Evolutionary conservation across 2,113 vertebrate species (phyloP).

Genomic region (Lycocorax pyrrhopterus): DNA sequence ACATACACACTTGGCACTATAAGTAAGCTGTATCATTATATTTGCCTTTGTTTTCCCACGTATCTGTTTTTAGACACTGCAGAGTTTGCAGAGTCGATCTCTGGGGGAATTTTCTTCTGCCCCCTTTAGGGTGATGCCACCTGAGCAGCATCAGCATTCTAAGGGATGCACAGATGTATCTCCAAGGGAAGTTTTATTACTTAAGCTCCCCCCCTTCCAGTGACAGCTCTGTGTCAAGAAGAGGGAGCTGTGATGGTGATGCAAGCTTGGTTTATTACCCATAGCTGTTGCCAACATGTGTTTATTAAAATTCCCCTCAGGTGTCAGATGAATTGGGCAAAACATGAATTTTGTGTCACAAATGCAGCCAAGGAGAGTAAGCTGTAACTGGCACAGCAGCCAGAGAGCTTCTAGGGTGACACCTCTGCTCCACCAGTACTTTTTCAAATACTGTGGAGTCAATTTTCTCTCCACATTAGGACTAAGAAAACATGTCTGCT

Average conservation of each 20-base stretch:
- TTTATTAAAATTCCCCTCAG: neutral
- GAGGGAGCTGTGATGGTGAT: neutral
- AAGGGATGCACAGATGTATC: neutral
- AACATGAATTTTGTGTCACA: neutral
- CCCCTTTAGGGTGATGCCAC: accelerated
- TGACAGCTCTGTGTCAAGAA: neutral
- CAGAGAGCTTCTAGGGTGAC: neutral
- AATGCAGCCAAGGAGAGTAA: neutral
- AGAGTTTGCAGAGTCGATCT: neutral
- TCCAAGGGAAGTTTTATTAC: neutral
- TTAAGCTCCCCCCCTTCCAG: neutral
- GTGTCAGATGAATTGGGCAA: neutral
- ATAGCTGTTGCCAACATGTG: neutral
- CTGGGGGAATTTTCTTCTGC: neutral
- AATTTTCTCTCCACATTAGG: neutral
- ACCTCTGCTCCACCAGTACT: neutral
- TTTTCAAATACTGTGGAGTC: neutral
- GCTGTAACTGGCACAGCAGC: neutral
- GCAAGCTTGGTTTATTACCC: neutral
- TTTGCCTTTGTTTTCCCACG: neutral
- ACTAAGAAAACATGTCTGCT: neutral
- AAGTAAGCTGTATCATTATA: neutral
- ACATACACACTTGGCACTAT: neutral
- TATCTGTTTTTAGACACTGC: neutral
- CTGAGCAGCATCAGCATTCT: neutral